Base-by-base conservation (phyloP, 2,888 invertebrate genomes). In the Congeria kusceri region DNA sequence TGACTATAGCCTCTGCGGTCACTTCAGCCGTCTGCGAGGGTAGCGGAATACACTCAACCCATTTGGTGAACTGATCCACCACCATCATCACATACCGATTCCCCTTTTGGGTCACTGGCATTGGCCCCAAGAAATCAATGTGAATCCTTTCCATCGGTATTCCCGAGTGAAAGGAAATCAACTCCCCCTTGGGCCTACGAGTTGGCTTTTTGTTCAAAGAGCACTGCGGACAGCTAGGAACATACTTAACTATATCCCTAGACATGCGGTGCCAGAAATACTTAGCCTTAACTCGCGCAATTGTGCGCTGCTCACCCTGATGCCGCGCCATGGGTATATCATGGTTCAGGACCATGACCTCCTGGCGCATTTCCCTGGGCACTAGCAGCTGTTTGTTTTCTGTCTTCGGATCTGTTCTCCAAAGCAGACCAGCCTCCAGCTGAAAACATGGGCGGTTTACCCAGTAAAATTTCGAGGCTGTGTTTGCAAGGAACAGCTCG, bases 51-150 rank as follows among this genome's bases (percentile, higher is more conserved):
- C 68, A 68, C n/a, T 68, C 47, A 18, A 68, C 61, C 68, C 68
- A 68, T 20, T 68, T 68, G 9, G 61, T 59, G 27, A 68, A 68
- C 46, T 68, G 47, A 29, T 68, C 68, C 9, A 68, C 59, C 4
- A 68, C 57, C 68, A 68, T 61, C 27, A 68, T 25, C 1, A 68
- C 32, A 20, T n/a, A 53, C 9, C 53, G 53, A 53, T 53, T 53
- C 7, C 65, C 27, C 53, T n/a, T 27, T 5, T 9, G 13, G 15
- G 53, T 65, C 32, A 47, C 44, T 4, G 25, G 47, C 23, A 63
- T 23, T 7, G 63, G 63, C n/a, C 63, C 47, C 7, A 63, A 25
- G 25, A 63, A 63, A 25, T 63, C 63, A 13, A 63, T 20, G n/a
- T 63, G 63, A 11, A 63, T 25, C 7, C 39, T 32, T 25, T 61